Evolutionary conservation across 2,888 invertebrate genomes (phyloP), one percentile per base, ranked within the genome.

Genomic region (Tetropium fuscum): DNA sequence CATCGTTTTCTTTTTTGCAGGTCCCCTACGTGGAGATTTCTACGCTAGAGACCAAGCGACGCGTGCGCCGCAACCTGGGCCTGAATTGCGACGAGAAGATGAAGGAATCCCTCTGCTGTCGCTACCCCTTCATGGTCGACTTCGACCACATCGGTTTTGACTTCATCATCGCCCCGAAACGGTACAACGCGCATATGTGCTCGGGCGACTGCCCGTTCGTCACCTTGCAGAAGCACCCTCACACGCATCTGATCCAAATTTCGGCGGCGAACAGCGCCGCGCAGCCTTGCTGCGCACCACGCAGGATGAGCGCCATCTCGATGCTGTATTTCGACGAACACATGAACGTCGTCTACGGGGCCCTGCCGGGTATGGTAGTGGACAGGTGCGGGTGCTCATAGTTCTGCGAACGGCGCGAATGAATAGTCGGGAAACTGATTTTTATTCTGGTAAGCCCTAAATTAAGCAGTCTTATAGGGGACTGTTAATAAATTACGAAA

Each of bases 71-170:
- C 16, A 92, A 90, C 76, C 87, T 92, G 51, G 91, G 91, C 16
- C 86, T 95, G 76, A 92, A 92, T 78, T 97, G 97, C 83, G 90
- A 91, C 55, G 94, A 94, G 72, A 87, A 88, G 30, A 75, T 74
- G 64, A 77, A 90, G 69, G 94, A 96, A 75, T 87, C 89, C 19
- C 87, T 94, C 40, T 98, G 98, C 83, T 98, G 98, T 78, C 90
- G 97, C 2, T 97, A 96, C 82, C 96, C 97, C 0, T 85, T 98
- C 36, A 90, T 90, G 8, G 95, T 98, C 10, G 95, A 97, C 84
- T 98, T 98, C 80, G 93, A 93, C 71, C 90, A 91, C 76, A 96
- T 98, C 78, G 97, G 97, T 18, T 98, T 97, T 96, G 95, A 97
- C 78, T 98, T 97, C 91, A 94, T 98, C 74, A 95, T 98, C 58